These are phyloP conservation scores for Steatocranus sp. DNA, from an alignment of 2,797 vertebrate genomes.

Conservation along the genomic window DNA sequence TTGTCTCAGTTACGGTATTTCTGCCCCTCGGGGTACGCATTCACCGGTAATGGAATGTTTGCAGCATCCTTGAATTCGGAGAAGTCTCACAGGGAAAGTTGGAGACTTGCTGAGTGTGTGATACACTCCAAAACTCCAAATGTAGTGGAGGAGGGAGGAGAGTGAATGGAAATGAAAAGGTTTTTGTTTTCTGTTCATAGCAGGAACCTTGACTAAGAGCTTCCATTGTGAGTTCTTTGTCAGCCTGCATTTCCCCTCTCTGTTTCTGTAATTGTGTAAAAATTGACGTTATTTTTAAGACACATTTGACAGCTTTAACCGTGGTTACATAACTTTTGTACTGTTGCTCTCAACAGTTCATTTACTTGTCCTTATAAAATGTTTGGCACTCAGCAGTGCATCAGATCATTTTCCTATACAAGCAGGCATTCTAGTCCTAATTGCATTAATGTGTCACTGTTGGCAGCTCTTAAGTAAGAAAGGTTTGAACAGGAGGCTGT, in stretches of 20 bases:
- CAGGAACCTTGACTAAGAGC: not conserved
- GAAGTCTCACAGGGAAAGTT: not conserved
- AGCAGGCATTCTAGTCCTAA: not conserved
- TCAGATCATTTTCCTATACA: slow-evolving; percentile 17
- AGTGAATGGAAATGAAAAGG: not conserved
- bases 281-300: not conserved
- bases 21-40: not conserved
- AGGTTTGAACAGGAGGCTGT: not conserved
- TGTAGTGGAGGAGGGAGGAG: not conserved
- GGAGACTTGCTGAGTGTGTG: slow-evolving; percentile 5
- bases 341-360: slow-evolving; percentile 29
- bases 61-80: not conserved
- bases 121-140: not conserved
- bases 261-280: not conserved
- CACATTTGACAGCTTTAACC: not conserved
- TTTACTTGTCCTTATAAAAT: slow-evolving; percentile 35
- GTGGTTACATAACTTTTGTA: slow-evolving; percentile 25
- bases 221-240: not conserved
- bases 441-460: slow-evolving; percentile 16
- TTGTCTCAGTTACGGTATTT: slow-evolving; percentile 1
- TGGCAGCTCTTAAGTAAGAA: slow-evolving; percentile 21
- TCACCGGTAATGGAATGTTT: slow-evolving; percentile 7
- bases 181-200: not conserved
- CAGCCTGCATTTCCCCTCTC: not conserved
- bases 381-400: slow-evolving; percentile 10